Evolutionary conservation across 2,888 invertebrate genomes (phyloP), one percentile per base, ranked within the genome.

Genomic region (Thysanoteuthis rhombus): DNA sequence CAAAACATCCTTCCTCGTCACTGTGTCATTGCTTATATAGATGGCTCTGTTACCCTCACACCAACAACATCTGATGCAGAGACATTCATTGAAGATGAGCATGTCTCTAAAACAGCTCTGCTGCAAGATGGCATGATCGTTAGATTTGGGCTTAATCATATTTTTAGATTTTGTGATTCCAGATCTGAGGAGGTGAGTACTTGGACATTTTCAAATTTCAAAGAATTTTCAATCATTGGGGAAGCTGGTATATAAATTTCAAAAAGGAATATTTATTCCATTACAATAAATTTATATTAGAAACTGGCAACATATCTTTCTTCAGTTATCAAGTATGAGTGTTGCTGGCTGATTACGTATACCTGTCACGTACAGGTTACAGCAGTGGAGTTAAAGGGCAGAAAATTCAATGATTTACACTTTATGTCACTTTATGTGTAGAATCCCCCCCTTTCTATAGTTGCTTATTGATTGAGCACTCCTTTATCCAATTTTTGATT

Each of bases 1-100:
- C 98, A 99, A 40, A 98, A 99, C 95, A 98, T 99, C 95, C 98
- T 98, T 97, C 98, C 99, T 28, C 98, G 99, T 93, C 99, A 99
- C 97, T 99, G 99, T 97, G 98, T 99, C 96, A 98, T 99, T 95
- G 98, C 99, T 93, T 98, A 98, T 96, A 98, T 98, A 94, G 98
- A 98, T 95, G 99, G 99, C 93, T 98, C 99, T 94, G 99, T 99
- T 95, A 98, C 98, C 5, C 98, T 99, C 91, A 99, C 99, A 47
- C 99, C 99, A 22, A 98, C 99, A 96, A 98, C 98, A 96, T 98
- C 98, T 45, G 99, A 99, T 97, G 99, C 99, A 28, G 98, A 99
- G 96, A 99, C 99, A 52, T 99, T 98, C 97, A 98, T 99, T 95
- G 99, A 99, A 97, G 98, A 98, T 93, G 98, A 99, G 96, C 98